Conservation (phyloP, 1,140 invertebrate species). For the Drosophila cardini region DNA sequence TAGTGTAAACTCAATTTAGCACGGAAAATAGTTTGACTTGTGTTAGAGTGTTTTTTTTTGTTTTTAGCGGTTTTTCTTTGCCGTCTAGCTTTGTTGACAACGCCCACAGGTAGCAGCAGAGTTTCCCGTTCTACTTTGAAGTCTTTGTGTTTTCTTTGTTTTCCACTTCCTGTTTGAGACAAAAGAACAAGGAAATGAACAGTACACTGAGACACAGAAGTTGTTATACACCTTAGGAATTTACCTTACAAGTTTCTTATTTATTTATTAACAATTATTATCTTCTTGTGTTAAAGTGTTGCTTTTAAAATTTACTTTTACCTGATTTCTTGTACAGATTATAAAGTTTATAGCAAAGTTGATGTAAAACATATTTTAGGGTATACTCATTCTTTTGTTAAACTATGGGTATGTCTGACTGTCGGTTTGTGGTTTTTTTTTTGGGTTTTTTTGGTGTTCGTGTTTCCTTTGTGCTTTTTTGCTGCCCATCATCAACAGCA, state of each 20-base stretch:
- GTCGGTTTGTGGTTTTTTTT: neutral
- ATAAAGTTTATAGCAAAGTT: neutral
- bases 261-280: conserved; percentile 3
- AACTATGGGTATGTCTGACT: neutral
- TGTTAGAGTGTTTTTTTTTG: neutral
- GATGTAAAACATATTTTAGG: neutral
- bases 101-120: conserved; percentile 31
- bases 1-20: conserved; percentile 17
- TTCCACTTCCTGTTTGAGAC: conserved; percentile 22
- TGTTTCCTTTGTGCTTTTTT: conserved; percentile 9
- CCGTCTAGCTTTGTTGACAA: conserved; percentile 26
- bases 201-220: conserved; percentile 1
- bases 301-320: neutral
- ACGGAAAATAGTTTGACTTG: conserved; percentile 14
- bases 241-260: neutral
- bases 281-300: neutral
- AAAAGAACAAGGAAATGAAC: conserved; percentile 17
- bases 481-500: conserved; percentile 7
- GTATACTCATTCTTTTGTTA: conserved; percentile 7
- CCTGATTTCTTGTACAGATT: neutral
- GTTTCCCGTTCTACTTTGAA: neutral
- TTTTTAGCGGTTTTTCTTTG: conserved; percentile 8
- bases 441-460: neutral
- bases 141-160: conserved; percentile 20
- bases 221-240: neutral